Conservation (phyloP, 2,888 invertebrate genomes). For the Microctonus brassicae region DNA sequence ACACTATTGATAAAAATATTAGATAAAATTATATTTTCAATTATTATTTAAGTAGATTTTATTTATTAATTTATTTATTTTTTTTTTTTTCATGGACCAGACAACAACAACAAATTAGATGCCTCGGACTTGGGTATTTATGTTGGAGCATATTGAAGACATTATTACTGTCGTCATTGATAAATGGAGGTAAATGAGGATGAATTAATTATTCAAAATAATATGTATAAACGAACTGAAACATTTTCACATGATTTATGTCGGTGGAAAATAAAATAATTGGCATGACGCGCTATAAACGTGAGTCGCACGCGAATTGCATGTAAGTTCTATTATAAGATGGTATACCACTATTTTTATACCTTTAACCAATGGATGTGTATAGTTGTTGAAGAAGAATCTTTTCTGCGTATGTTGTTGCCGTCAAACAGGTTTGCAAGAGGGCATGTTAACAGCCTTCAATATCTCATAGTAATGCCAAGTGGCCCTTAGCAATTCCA, state of each 20-base stretch:
- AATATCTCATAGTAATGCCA: slow-evolving; percentile 23
- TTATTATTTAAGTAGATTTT: not conserved
- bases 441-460: slow-evolving; percentile 37
- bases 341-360: slow-evolving; percentile 33
- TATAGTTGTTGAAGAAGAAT: slow-evolving; percentile 33
- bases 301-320: slow-evolving; percentile 18
- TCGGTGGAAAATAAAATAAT: slow-evolving; percentile 2
- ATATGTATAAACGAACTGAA: not conserved
- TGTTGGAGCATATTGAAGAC: not conserved
- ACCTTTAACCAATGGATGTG: slow-evolving; percentile 13
- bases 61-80: not conserved
- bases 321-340: slow-evolving; percentile 14
- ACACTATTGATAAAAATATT: too few species aligned
- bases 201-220: not conserved
- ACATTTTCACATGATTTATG: slow-evolving; percentile 3
- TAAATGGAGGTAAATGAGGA: slow-evolving; percentile 20
- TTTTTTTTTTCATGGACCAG: slow-evolving; percentile 6
- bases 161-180: slow-evolving; percentile 18
- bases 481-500: slow-evolving; percentile 4
- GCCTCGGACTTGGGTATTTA: not conserved
- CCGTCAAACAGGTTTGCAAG: slow-evolving; percentile 62
- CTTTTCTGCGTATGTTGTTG: slow-evolving; percentile 48
- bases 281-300: slow-evolving; percentile 12
- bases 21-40: not conserved
- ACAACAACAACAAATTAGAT: not conserved